These are phyloP conservation scores for Callosobruchus maculatus DNA, from an alignment of 2,888 invertebrate species.

Conservation along the genomic window DNA sequence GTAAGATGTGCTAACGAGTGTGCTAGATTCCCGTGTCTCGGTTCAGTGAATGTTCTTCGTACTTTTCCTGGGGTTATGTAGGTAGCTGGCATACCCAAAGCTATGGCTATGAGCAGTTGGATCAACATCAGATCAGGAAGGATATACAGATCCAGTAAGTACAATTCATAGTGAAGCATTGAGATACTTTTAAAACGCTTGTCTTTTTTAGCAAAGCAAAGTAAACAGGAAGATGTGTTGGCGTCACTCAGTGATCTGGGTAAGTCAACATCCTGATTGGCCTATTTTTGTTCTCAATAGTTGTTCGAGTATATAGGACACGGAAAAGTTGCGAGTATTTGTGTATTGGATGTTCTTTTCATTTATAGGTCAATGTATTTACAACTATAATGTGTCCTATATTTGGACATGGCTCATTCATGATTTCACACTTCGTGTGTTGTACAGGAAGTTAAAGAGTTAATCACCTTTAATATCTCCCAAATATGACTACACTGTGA, in stretches of 20 bases:
- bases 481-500: no score
- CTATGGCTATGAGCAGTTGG: not conserved
- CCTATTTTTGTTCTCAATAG: not conserved
- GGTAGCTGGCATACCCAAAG: not conserved
- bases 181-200: not conserved
- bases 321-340: not conserved
- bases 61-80: not conserved
- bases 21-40: not conserved
- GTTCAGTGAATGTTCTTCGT: not conserved
- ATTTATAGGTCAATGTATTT: not conserved
- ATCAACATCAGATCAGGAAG: not conserved
- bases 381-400: not conserved
- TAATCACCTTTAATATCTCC: no score
- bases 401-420: not conserved
- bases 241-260: slow-evolving; percentile 27
- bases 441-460: not conserved
- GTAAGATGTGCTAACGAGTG: not conserved
- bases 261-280: slow-evolving; percentile 21
- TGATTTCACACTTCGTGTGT: not conserved
- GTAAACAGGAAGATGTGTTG: slow-evolving; percentile 49
- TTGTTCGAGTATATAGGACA: not conserved
- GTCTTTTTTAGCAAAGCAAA: slow-evolving; percentile 49
- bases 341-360: not conserved
- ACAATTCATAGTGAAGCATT: not conserved
- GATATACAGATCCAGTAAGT: not conserved